Evolutionary conservation across 1,140 invertebrate genomes (phyloP), one percentile per base, ranked within the genome.

Genomic region (Apis cerana): DNA sequence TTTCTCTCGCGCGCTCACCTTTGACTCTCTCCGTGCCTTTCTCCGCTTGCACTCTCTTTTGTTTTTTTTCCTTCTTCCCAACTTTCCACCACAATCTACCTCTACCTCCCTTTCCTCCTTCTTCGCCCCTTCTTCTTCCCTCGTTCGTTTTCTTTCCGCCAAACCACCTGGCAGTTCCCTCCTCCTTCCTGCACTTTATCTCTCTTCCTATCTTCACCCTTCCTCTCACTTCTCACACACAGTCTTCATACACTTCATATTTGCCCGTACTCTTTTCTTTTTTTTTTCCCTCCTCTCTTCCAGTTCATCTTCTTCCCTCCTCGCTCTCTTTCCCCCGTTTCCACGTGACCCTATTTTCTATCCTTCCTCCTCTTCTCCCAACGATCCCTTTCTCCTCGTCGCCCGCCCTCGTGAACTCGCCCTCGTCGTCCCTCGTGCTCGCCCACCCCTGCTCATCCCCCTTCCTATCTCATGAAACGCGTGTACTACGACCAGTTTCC

Each of bases 341-440:
- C 33, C 13, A 70, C 59, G 59, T 62, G 78, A 74, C 67, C 77
- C 67, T 79, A 23, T 79, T 80, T 48, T 50, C 50, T 10, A 54
- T 61, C 48, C 3, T 1, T 12, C 54, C 19, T 2, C 9, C 70
- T 27, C 7, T 1, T 8, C 54, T 13, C 9, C 48, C 23, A 43
- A n/a, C 50, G 10, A 7, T 9, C 59, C 23, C 19, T 70, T 19
- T 56, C 43, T 62, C 48, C 52, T 33, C 62, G 2, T 13, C 27
- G 19, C 52, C 33, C 9, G 17, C 5, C 70, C 15, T 33, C 5
- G 12, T 50, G 11, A 10, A 5, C 27, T 11, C 21, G 58, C 21
- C 21, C 33, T 58, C 76, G 15, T 56, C 65, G 54, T 48, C 69
- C 56, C 21, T 11, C 15, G 27, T 27, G 27, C 27, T 27, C 15